Base-by-base conservation (phyloP, 1,140 invertebrate species). In the Dysdera silvatica region DNA sequence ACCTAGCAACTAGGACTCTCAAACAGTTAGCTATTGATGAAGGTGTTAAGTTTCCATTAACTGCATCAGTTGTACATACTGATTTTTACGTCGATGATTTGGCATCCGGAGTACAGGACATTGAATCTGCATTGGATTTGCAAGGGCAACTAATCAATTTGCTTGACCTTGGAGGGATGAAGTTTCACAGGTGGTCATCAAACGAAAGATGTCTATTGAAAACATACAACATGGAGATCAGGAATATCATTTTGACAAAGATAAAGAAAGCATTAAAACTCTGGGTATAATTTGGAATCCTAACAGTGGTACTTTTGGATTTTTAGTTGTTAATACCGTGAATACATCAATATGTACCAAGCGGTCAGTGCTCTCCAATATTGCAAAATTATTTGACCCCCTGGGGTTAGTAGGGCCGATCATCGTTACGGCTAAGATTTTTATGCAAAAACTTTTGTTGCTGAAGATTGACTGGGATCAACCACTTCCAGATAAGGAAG, bases 71-170 rank as follows among this genome's bases (percentile, higher is more conserved):
- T 1, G 5, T 2, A 16, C 31, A 59, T 16, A 53, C 65, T 4
- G 67, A 75, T 32, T 75, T 74, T 55, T 78, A 74, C 49, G 64
- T 78, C 7, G 76, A 78, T 61, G 74, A 79, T 65, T n/a, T 76
- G 1, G 31, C 75, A 4, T 69, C 72, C 12, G 74, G 73, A 10
- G 62, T 48, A 35, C 63, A 71, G 16, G 67, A 67, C 12, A 59
- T 65, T 29, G 45, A 69, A 29, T 62, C 74, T 32, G 67, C 69
- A 18, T 59, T 70, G 54, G 33, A 56, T 45, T 31, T 73, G 5
- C 51, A 61, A 45, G 55, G 66, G 4, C 62, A 76, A 53, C 62
- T 74, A 1, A 68, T 68, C n/a, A 20, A 54, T 45, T 23, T 75
- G 20, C 41, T 77, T 10, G 29, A 51, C 43, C 60, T 28, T 14